A percentile compares a stretch with the other conserved stretches of the same genome.
Evolutionary conservation across 2,797 vertebrate genomes (phyloP).

Genomic region (Pipistrellus pygmaeus): DNA sequence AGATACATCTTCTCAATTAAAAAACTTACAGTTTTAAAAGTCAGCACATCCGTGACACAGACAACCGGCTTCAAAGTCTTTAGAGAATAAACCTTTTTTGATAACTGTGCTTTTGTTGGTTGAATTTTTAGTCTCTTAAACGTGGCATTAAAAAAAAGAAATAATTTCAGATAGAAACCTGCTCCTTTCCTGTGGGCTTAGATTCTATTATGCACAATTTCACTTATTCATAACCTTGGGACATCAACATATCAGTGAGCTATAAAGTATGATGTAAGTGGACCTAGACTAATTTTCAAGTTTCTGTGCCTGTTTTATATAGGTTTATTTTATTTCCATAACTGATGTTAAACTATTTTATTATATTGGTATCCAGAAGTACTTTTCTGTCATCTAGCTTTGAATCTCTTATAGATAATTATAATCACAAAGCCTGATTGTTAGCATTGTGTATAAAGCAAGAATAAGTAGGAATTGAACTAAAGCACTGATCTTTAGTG

Average conservation of each 20-base stretch:
- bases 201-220: neutral
- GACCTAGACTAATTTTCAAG: neutral
- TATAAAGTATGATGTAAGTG: neutral
- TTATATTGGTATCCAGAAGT: neutral
- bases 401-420: neutral
- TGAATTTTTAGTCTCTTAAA: conserved; percentile 46
- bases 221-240: neutral
- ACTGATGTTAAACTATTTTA: conserved; percentile 5
- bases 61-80: neutral
- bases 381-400: conserved; percentile 6
- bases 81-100: neutral
- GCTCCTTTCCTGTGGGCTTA: neutral
- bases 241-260: neutral
- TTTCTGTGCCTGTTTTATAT: neutral
- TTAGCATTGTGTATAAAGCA: neutral
- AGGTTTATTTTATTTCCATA: neutral
- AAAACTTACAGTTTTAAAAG: neutral
- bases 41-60: neutral
- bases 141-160: neutral
- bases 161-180: neutral
- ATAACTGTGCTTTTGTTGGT: neutral
- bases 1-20: neutral
- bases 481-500: neutral
- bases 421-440: neutral
- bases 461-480: neutral